Evolutionary conservation across 2,797 vertebrate genomes (phyloP), one percentile per base, ranked within the genome.

Genomic region (Lutjanus argentimaculatus): DNA sequence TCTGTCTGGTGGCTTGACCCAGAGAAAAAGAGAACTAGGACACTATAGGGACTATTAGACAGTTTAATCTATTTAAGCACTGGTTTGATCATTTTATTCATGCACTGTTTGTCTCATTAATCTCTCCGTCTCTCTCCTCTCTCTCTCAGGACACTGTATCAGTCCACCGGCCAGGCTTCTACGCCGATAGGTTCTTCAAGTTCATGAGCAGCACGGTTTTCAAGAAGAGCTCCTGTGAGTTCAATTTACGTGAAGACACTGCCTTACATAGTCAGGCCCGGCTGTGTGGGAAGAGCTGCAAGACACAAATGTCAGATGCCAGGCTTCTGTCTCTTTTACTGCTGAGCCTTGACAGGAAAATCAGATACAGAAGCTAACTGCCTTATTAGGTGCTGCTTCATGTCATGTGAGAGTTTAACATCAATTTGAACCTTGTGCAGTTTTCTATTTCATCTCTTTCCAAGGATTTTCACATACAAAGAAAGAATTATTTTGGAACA

Each of bases 141-240:
- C 25, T 80, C 67, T 89, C 84, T 70, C 87, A 99, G 98, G 98
- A 99, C 94, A 99, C 98, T 0, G 98, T 99, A 43, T 99, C 98
- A 0, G 98, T 99, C 56, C 98, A 99, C 90, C 96, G 98, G 79
- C 98, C 98, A 1, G 97, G 97, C 90, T 99, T 99, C 94, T 99
- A 99, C 0, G 98, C 98, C 0, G 98, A 99, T 72, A 95, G 98
- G 75, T 99, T 99, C 95, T 98, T 98, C 95, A 98, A 97, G 92
- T 99, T 99, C 93, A 99, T 99, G 98, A 99, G 96, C 92, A 97
- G 89, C 93, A 97, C 94, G 0, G 98, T 99, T 56, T 99, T 99
- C 88, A 96, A 96, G 92, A 99, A 99, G 95, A 97, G 96, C 79
- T 98, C 97, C 81, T 99, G 98, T 99, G 92, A 99, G 98, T 96